Conservation (phyloP, 2,888 invertebrate species). For the Nasonovia ribisnigri region DNA sequence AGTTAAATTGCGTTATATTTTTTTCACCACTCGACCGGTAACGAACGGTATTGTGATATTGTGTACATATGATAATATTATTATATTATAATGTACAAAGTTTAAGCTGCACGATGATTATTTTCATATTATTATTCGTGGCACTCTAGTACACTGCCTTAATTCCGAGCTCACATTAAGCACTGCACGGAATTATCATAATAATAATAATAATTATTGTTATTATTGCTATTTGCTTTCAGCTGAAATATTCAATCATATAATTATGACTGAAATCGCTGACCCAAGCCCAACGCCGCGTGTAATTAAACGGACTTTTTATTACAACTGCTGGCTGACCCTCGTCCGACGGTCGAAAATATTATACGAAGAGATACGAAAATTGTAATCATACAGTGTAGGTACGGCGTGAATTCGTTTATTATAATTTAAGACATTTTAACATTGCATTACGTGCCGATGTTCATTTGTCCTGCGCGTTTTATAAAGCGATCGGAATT, state of each 20-base stretch:
- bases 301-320: neutral
- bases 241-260: neutral
- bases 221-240: neutral
- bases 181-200: neutral
- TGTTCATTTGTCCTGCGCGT: neutral
- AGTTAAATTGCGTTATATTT: neutral
- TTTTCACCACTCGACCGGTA: neutral
- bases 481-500: neutral
- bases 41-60: neutral
- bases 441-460: neutral
- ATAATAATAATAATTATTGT: neutral
- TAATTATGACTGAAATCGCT: neutral
- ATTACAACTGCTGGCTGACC: neutral
- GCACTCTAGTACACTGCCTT: neutral
- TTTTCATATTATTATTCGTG: neutral
- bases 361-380: neutral
- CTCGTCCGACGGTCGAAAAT: neutral
- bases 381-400: neutral
- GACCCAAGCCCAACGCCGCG: neutral
- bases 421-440: neutral
- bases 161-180: neutral
- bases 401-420: neutral
- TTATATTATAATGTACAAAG: neutral
- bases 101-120: neutral
- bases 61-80: neutral